phyloP scores from a whole-genome alignment of 2,113 vertebrate genomes.

The Lagopus leucura region DNA sequence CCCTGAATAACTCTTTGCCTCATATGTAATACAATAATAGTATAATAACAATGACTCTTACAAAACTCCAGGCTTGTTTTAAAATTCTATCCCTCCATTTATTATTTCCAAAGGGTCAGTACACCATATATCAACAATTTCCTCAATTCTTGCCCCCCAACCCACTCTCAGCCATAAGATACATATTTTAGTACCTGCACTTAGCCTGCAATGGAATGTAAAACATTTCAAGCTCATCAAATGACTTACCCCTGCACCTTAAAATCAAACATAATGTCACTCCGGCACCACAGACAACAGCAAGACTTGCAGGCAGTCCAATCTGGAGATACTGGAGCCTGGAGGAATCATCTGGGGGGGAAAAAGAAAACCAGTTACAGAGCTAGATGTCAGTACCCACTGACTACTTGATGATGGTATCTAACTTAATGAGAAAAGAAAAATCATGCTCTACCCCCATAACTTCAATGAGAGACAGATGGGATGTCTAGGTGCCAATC shows the following conservation, averaged over 20 bases:
- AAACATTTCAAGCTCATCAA: not conserved
- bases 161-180: not conserved
- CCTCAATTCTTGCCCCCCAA: not conserved
- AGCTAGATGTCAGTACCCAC: not conserved
- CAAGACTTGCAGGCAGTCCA: not conserved
- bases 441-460: not conserved
- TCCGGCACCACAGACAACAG: not conserved
- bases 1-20: not conserved
- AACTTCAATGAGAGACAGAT: not conserved
- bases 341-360: not conserved
- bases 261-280: not conserved
- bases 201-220: not conserved
- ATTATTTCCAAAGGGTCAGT: not conserved
- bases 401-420: not conserved
- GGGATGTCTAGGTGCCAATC: not conserved
- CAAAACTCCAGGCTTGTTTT: not conserved
- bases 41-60: not conserved
- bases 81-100: not conserved
- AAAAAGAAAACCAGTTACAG: not conserved
- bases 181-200: not conserved
- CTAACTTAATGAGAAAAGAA: not conserved
- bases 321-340: not conserved
- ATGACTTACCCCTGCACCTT: constrained; percentile 6
- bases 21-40: not conserved
- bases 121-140: not conserved